Evolutionary conservation across 2,888 invertebrate genomes (phyloP), one percentile per base, ranked within the genome.

Genomic region (Diadegma fenestrale): DNA sequence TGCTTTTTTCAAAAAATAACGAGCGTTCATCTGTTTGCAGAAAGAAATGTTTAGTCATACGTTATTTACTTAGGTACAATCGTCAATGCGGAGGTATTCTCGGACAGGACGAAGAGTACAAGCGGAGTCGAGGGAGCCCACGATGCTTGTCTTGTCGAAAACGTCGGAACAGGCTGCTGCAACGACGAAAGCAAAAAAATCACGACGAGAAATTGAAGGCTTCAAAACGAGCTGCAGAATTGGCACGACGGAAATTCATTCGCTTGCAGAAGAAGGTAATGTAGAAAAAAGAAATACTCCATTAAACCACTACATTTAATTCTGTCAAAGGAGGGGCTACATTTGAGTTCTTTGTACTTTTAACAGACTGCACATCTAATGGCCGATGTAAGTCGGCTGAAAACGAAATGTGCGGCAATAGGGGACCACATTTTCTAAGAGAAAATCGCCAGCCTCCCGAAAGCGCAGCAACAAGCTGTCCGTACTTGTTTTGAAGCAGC

Each of bases 201-300:
- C 2, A 12, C 2, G 12, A 43, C 10, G 12, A 43, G 12, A 43
- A 43, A 14, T 43, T 12, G 2, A 12, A 10, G 2, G 43, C 43
- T 43, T 43, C 12, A 12, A 43, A 43, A 43, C 10, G 12, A 0
- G 1, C 43, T 14, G 43, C 43, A 1, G 12, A 58, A 58, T 10
- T 58, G 26, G 58, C 58, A 4, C 58, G 58, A 58, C 58, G 19
- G 58, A 58, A 58, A 26, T 58, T 22, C 26, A 58, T 58, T 26
- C 58, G 58, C 0, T 58, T 58, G 26, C 58, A n/a, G 22, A 58
- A 58, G 22, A 26, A 10, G 58, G 58, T 58, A 58, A 58, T 58
- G 12, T 58, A n/a, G n/a, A n/a, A n/a, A n/a, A n/a, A n/a, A n/a
- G n/a, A n/a, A n/a, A n/a, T n/a, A n/a, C n/a, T n/a, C n/a, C n/a